Base-by-base conservation (phyloP, 1,140 invertebrate genomes). In the Gryon sp. region DNA sequence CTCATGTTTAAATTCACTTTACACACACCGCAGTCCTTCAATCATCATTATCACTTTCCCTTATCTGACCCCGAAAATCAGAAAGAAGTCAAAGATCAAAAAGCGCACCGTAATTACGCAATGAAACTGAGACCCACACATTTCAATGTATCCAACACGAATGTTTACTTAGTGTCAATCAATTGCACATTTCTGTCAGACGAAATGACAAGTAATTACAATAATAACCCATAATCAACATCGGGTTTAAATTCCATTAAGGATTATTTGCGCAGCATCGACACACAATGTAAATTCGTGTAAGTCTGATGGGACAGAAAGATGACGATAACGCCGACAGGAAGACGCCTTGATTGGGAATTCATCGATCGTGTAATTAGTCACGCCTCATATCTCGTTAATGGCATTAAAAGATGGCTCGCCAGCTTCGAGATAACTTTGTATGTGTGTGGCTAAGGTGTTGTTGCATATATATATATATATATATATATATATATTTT, bases 331-430 rank as follows among this genome's bases (percentile, higher is more conserved):
- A 78, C 66, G 75, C 65, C 69, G 80, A 82, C 83, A 86, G 86
- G 86, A 87, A 84, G 85, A 80, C 68, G 79, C 72, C 80, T 84
- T 84, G 84, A 87, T 87, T 86, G 84, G 82, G 80, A 80, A 84
- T 80, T 78, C 82, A 84, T 82, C 80, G 81, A 83, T 83, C 81
- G 82, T 76, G 82, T 85, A 87, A 88, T 88, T 87, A 85, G 87
- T 86, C 83, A 88, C 85, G 86, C 81, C 84, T 88, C 85, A 86
- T 86, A 86, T 86, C 82, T 83, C 82, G 65, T 83, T 81, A 82
- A 86, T 84, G 81, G 79, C 80, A 84, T 82, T 85, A 75, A 79
- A 79, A 68, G 68, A 69, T 45, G 70, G 41, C 43, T 32, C 48
- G 43, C 28, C 60, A 19, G 16, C 15, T 40, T 11, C 28, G 28